Evolutionary conservation across 2,113 vertebrate genomes (phyloP), one percentile per base, ranked within the genome.

Genomic region (Chiloscyllium plagiosum): DNA sequence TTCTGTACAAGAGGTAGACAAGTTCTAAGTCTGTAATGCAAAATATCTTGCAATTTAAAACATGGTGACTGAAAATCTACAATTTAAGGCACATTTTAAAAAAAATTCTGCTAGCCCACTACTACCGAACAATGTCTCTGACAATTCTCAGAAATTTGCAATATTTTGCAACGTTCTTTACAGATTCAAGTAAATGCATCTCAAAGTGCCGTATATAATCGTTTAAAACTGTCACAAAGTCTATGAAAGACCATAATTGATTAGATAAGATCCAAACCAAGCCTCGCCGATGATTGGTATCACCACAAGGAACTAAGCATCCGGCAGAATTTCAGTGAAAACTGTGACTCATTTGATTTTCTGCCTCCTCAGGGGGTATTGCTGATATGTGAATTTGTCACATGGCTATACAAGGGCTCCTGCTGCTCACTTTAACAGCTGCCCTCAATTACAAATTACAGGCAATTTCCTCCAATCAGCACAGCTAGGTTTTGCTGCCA

Each of bases 381-480:
- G 96, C 96, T 96, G 86, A 95, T 76, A 94, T 61, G 93, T 22
- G 95, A 96, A 96, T 96, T 70, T 94, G 68, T 96, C 96, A 96
- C 96, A 96, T 95, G 96, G 96, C 96, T 90, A 95, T 92, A 95
- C 95, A 96, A 80, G 96, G 92, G 96, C 96, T 96, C 97, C 97
- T 96, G 96, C 96, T 96, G 97, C 96, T 96, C 92, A 96, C 86
- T 96, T 96, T 96, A 96, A 96, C 96, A 92, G 96, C 95, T 96
- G 94, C 96, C 96, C 96, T 96, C 97, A 96, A 96, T 96, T 97
- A 96, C 96, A 96, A 96, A 96, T 96, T 69, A 86, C 96, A 96
- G 96, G 96, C 96, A 83, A 96, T 96, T 96, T 97, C 96, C 96
- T 96, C 96, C 50, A 96, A 37, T 96, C 80, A 50, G 69, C 69